Evolutionary conservation across 92 coral and sea anemone species (phyloP), one percentile per base, ranked within the genome.

Genomic region (Isaurus tuberculatus): DNA sequence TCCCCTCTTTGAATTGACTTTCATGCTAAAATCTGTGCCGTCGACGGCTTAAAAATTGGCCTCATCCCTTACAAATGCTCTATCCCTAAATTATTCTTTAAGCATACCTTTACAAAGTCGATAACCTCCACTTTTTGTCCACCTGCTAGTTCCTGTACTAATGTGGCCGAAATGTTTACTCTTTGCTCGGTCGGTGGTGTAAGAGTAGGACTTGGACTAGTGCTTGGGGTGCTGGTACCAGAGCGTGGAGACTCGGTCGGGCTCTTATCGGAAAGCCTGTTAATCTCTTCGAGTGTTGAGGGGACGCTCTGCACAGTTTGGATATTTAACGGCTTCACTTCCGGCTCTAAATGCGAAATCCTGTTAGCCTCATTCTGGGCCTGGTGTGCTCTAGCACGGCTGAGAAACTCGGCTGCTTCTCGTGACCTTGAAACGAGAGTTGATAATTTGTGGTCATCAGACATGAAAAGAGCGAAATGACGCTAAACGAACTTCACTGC

Each of bases 121-220:
- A 93, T 93, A 30, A 79, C 79, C 75, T 93, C 98, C n/a, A 93
- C 98, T 77, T 91, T 88, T 60, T 89, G 98, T 46, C 98, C 98
- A 16, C 98, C 98, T 2, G 98, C 92, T 26, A 93, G 71, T 72
- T 93, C 98, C 33, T 91, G 90, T 72, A 93, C 73, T 53, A 93
- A 80, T 1, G 93, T 89, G 8, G 98, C 93, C 19, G 98, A 93
- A 30, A 93, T 94, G 2, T 94, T 89, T 55, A 91, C 85, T 36
- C 90, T 87, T 43, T 89, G 91, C 33, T 75, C 83, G 29, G 88
- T 77, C 27, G 88, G 91, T 3, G 95, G 89, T 33, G 36, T n/a
- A 10, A n/a, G 82, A 77, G 69, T 31, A 30, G 92, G 89, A 89
- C 86, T 88, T 77, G 91, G 63, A 27, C 88, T 81, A 28, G 92